phyloP scores from a whole-genome alignment of 2,113 vertebrate species.

The Cyanistes caeruleus region DNA sequence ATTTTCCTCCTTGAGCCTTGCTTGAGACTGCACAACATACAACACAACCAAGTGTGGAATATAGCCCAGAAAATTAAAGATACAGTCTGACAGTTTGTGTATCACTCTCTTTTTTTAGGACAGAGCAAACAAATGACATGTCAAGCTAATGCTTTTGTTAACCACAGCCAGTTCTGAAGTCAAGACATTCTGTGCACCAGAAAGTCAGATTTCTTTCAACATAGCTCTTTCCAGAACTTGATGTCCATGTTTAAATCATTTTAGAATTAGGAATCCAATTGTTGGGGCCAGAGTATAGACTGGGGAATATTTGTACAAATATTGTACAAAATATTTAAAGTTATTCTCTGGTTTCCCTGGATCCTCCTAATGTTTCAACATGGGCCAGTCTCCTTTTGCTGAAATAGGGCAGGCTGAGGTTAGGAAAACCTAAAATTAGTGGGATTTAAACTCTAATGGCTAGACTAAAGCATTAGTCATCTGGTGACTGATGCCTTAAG shows the following conservation, averaged over 20 bases:
- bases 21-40: background rate
- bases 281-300: background rate
- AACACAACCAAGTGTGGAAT: background rate
- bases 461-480: slow-evolving; percentile 6
- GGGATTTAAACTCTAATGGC: slow-evolving; percentile 43
- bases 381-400: background rate
- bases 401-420: slow-evolving; percentile 28
- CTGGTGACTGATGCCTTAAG: background rate
- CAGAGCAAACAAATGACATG: background rate
- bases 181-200: background rate
- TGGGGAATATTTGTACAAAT: slow-evolving; percentile 26
- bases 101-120: background rate
- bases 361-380: slow-evolving; percentile 20
- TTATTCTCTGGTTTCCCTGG: background rate
- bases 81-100: background rate
- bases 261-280: slow-evolving; percentile 16
- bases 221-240: background rate
- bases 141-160: background rate
- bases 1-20: background rate
- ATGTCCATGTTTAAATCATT: background rate
- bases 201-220: slow-evolving; percentile 15
- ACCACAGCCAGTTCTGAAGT: background rate
- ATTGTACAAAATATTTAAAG: slow-evolving; percentile 1
- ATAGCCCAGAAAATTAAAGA: background rate
- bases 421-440: slow-evolving; percentile 63